A percentile compares a stretch with the other conserved stretches of the same genome.
These are phyloP conservation scores for Salvelinus fontinalis DNA, from an alignment of 2,113 vertebrate genomes.

Conservation along the genomic window DNA sequence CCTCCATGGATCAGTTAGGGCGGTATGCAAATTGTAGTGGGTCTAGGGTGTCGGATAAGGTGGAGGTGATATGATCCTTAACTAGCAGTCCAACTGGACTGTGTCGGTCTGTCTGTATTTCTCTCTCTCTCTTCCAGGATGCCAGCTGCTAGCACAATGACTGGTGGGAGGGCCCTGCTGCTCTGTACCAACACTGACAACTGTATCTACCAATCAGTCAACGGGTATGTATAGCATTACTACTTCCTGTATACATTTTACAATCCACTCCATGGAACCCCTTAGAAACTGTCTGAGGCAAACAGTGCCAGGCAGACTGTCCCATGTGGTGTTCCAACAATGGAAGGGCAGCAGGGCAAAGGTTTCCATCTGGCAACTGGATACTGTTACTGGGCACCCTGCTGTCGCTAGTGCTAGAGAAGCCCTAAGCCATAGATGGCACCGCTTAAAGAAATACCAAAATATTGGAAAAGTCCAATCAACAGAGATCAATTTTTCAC, in stretches of 20 bases:
- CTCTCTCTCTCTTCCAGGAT: conserved; percentile 67
- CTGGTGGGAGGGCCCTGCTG: conserved; percentile 76
- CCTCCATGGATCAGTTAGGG: too few species aligned
- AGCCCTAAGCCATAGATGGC: too few species aligned
- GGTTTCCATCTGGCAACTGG: conserved; percentile 50
- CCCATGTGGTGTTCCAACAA: conserved; percentile 37
- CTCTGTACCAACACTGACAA: conserved; percentile 82
- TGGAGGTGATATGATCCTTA: too few species aligned
- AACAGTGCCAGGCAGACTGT: conserved; percentile 9
- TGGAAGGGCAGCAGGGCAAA: conserved; percentile 21
- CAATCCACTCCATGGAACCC: neutral
- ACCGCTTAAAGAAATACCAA: too few species aligned
- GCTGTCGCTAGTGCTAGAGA: conserved; percentile 24
- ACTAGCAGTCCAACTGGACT: too few species aligned
- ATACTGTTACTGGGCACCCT: conserved; percentile 43
- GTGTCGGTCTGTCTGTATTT: too few species aligned
- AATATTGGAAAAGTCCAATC: neutral
- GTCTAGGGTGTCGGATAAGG: too few species aligned
- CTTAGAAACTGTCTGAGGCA: neutral
- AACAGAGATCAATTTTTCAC: neutral
- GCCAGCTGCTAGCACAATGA: conserved; percentile 90
- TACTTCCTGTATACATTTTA: too few species aligned
- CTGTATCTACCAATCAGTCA: conserved; percentile 75
- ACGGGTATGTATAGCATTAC: conserved; percentile 74
- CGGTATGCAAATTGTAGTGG: too few species aligned